Base-by-base conservation (phyloP, 2,113 vertebrate species). In the Hylia prasina region DNA sequence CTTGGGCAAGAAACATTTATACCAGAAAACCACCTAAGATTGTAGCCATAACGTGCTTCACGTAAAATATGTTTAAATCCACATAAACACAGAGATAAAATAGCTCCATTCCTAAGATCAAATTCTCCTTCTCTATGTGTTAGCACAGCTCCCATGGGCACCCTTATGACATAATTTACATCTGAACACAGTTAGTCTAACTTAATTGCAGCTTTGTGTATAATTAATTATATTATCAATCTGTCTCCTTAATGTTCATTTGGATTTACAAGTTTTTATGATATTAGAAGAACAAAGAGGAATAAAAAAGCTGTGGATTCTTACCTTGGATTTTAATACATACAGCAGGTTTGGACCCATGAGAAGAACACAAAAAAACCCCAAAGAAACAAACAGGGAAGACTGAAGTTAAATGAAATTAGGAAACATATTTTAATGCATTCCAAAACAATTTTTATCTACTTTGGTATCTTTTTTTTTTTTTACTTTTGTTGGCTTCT, bases 211-310 rank as follows among this genome's bases (percentile, higher is more conserved):
- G 44, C 78, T 82, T 93, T 97, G 73, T 87, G 65, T 78, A 53
- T 91, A 89, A 93, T 94, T 89, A 93, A 91, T 91, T 84, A 63
- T 44, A 78, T 78, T 93, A 66, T 89, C 84, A 82, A 66, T 87
- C 72, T 93, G 56, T 93, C 87, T 94, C 39, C 27, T 69, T 81
- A 84, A 77, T 79, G 61, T 73, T 84, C 27, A 0, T 63, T 92
- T 89, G 33, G n/a, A 89, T 96, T 89, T 91, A 77, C 47, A 89
- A 35, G 23, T 61, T 92, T 87, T 91, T 84, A 68, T 76, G 13
- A 60, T 63, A 75, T 48, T 63, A 84, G 25, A 18, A 60, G 51
- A 95, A 82, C 45, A 86, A 93, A 84, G 24, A 84, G 8, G 12
- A 79, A 64, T 68, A 64, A 60, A 82, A 89, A 84, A 31, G 4